Conservation (phyloP, 2,888 invertebrate species). For the Eilema depressum region DNA sequence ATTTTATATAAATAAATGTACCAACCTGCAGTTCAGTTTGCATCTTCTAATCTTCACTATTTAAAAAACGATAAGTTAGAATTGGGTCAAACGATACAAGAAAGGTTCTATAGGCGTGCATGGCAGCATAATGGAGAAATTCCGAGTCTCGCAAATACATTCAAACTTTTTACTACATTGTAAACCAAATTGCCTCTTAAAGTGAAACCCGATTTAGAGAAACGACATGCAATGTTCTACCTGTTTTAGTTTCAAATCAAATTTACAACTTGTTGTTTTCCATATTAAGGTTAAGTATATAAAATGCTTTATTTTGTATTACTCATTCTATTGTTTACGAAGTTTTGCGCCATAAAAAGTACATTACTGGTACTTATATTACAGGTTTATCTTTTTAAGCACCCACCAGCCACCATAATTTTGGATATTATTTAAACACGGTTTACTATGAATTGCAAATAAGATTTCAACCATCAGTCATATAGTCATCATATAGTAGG, state of each 20-base stretch:
- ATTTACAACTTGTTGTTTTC: background rate
- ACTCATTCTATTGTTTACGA: background rate
- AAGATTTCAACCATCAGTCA: too few species aligned
- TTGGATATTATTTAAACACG: too few species aligned
- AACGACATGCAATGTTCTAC: background rate
- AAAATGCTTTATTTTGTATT: background rate
- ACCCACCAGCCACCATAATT: too few species aligned
- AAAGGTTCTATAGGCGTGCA: background rate
- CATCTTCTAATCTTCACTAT: too few species aligned
- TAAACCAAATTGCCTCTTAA: background rate
- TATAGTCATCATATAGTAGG: too few species aligned
- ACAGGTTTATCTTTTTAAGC: too few species aligned
- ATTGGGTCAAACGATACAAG: background rate
- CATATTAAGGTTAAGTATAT: background rate
- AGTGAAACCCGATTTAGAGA: background rate
- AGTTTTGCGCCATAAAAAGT: background rate
- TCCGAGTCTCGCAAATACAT: background rate
- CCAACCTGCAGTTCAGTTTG: too few species aligned
- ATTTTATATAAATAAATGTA: too few species aligned
- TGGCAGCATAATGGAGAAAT: background rate
- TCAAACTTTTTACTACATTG: conserved; percentile 3
- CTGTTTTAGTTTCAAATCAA: background rate
- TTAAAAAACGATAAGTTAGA: background rate
- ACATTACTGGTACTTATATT: background rate
- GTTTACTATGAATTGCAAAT: background rate